Conservation (phyloP, 2,888 invertebrate genomes). For the Acronicta aceris region DNA sequence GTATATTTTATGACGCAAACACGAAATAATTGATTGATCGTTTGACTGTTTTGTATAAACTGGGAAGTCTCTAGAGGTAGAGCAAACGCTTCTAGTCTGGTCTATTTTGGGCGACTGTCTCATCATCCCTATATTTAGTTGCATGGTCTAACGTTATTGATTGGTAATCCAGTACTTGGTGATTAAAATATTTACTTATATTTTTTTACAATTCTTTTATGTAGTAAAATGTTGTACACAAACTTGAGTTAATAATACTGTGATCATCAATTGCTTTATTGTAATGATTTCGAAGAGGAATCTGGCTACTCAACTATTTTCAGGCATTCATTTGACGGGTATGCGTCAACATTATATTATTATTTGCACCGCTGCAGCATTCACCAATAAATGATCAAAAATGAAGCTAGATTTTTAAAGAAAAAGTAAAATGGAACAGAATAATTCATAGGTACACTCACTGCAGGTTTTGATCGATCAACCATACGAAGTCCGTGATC, state of each 20-base stretch:
- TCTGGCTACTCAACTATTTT: too few species aligned
- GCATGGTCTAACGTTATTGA: background rate
- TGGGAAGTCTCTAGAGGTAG: constrained; percentile 19
- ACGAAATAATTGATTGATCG: constrained; percentile 39
- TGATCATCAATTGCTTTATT: too few species aligned
- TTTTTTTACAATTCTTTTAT: too few species aligned
- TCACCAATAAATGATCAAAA: too few species aligned
- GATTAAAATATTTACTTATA: too few species aligned
- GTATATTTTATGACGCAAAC: constrained; percentile 35
- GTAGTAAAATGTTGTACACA: too few species aligned
- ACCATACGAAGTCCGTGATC: constrained; percentile 99
- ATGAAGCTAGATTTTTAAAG: background rate
- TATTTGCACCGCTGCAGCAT: background rate
- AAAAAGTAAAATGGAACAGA: background rate
- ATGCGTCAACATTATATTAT: too few species aligned
- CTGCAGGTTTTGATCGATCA: constrained; percentile 94
- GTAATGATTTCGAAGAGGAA: too few species aligned
- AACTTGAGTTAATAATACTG: too few species aligned
- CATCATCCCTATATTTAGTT: constrained; percentile 3
- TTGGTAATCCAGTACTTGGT: background rate
- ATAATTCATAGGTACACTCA: constrained; percentile 71
- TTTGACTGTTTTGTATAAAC: constrained; percentile 26
- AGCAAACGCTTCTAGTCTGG: background rate
- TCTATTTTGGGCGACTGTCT: constrained; percentile 23
- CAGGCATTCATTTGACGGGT: too few species aligned